Conservation (phyloP, 2,797 vertebrate genomes). For the Tachyglossus aculeatus region DNA sequence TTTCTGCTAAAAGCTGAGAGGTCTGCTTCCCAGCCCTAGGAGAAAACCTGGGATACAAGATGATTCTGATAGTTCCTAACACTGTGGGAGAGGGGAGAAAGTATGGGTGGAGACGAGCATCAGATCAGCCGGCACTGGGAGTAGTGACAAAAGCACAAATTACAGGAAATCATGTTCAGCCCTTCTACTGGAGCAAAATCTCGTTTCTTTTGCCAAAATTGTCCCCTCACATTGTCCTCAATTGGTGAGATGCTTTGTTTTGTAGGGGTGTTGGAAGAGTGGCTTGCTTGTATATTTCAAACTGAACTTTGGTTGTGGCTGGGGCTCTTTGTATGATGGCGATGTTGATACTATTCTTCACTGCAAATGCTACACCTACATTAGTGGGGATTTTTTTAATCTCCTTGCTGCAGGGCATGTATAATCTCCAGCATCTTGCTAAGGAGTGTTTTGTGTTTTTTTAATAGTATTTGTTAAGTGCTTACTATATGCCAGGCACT, state of each 20-base stretch:
- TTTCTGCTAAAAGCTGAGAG: constrained; percentile 54
- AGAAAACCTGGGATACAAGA: constrained; percentile 38
- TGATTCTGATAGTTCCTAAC: constrained; percentile 50
- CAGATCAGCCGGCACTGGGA: no score
- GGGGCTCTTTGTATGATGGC: constrained; percentile 23
- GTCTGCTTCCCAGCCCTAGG: no score
- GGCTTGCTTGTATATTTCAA: constrained; percentile 34
- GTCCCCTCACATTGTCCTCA: constrained; percentile 17
- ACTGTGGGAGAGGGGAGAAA: constrained; percentile 53
- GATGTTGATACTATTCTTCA: constrained; percentile 40
- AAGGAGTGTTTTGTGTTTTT: constrained; percentile 53
- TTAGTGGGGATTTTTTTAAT: constrained; percentile 38
- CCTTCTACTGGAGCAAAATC: no score
- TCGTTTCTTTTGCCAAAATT: constrained; percentile 39
- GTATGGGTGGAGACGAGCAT: constrained; percentile 29
- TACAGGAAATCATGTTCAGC: no score
- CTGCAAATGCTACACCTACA: constrained; percentile 45
- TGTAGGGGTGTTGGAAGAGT: no score
- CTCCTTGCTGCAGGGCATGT: constrained; percentile 35
- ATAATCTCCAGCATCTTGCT: constrained; percentile 63
- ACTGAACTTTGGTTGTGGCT: constrained; percentile 23
- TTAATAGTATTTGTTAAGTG: no score
- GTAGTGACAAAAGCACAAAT: constrained; percentile 60
- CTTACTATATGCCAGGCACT: no score
- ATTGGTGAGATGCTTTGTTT: not conserved